Conservation (phyloP, 2,113 vertebrate species). For the Corythaixoides concolor region DNA sequence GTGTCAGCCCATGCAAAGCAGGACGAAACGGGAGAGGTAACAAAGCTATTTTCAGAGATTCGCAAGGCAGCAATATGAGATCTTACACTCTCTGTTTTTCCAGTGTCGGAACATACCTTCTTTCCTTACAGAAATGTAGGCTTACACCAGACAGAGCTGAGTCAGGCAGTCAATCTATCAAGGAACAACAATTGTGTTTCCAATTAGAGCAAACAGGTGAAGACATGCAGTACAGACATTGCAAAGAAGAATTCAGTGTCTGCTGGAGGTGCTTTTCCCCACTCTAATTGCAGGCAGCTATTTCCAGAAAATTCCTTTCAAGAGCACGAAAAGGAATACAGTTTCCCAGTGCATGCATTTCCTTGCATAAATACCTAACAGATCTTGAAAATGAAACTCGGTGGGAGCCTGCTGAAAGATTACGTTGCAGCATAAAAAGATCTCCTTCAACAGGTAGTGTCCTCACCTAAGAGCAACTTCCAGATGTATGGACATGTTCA, state of each 20-base stretch:
- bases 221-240: neutral
- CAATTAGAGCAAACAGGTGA: neutral
- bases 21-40: neutral
- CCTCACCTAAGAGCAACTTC: neutral
- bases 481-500: neutral
- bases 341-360: neutral
- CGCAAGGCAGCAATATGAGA: neutral
- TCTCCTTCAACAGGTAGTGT: neutral
- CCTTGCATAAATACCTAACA: neutral
- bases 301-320: neutral
- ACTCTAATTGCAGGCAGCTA: neutral
- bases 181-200: neutral
- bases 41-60: neutral
- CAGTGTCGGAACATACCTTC: neutral
- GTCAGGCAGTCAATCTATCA: neutral
- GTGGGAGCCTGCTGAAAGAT: neutral
- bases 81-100: neutral
- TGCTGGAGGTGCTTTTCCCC: neutral
- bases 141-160: neutral
- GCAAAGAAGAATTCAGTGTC: neutral
- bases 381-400: neutral
- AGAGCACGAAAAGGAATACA: rapidly evolving
- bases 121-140: neutral
- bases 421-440: rapidly evolving
- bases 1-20: neutral